These are phyloP conservation scores for Adrianichthys oophorus DNA, from an alignment of 2,797 vertebrate genomes.

Conservation along the genomic window DNA sequence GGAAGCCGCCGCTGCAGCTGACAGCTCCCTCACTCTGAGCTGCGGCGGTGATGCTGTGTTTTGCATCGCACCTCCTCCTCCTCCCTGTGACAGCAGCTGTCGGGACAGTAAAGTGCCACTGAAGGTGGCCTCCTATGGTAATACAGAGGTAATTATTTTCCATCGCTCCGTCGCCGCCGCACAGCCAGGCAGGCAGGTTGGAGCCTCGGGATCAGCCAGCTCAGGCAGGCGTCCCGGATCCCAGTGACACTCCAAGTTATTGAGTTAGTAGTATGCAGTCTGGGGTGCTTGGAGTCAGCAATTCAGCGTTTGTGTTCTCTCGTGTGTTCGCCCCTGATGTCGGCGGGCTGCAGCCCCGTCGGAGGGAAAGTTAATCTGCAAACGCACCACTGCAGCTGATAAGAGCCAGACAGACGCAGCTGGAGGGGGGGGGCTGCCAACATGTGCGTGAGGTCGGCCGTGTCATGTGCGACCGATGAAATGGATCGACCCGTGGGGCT, in stretches of 20 bases:
- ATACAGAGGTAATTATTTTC: slow-evolving; percentile 71
- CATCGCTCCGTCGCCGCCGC: slow-evolving; percentile 38
- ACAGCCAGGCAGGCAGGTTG: slow-evolving; percentile 51
- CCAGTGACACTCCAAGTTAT: slow-evolving; percentile 61
- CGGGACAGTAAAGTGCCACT: slow-evolving; percentile 68
- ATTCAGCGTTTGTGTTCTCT: slow-evolving; percentile 51
- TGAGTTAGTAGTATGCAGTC: slow-evolving; percentile 60
- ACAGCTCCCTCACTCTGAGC: slow-evolving; percentile 65
- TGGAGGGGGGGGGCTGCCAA: slow-evolving; percentile 55
- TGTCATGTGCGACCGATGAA: slow-evolving; percentile 73
- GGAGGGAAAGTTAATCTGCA: slow-evolving; percentile 67
- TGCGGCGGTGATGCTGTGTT: slow-evolving; percentile 54
- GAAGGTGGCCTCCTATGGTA: slow-evolving; percentile 72
- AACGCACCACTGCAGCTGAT: slow-evolving; percentile 41
- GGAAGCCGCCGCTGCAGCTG: slow-evolving; percentile 60
- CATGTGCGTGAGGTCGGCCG: slow-evolving; percentile 69
- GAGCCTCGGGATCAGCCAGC: slow-evolving; percentile 42
- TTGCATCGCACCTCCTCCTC: slow-evolving; percentile 53
- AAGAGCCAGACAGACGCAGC: slow-evolving; percentile 45
- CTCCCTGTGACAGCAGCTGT: slow-evolving; percentile 66
- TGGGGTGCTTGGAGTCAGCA: slow-evolving; percentile 48
- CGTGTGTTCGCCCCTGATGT: slow-evolving; percentile 61
- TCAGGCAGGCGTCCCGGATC: slow-evolving; percentile 44
- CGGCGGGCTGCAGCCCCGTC: slow-evolving; percentile 40
- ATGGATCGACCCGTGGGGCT: slow-evolving; percentile 62